Evolutionary conservation across 2,888 invertebrate genomes (phyloP).

Genomic region (Malacosoma neustria): DNA sequence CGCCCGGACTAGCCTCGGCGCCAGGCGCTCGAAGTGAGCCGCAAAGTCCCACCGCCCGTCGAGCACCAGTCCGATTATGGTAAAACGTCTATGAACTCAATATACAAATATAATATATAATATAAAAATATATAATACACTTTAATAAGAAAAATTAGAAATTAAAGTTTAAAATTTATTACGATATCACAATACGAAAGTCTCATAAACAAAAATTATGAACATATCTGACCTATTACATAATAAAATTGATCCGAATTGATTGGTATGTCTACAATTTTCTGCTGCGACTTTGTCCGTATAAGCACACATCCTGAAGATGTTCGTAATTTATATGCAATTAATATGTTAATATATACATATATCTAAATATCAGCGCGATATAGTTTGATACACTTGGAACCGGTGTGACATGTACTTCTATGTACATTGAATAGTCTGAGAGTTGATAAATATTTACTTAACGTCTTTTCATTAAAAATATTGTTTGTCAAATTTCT

Average conservation of each 20-base stretch:
- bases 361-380: conserved; percentile 21
- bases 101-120: too few relatives aligned
- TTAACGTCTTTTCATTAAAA: not conserved
- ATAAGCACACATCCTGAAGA: conserved; percentile 5
- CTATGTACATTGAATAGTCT: conserved; percentile 17
- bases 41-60: too few relatives aligned
- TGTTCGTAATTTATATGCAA: conserved; percentile 25
- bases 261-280: not conserved
- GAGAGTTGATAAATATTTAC: conserved; percentile 12
- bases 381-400: conserved; percentile 24
- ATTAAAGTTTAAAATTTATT: too few relatives aligned
- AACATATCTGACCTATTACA: not conserved
- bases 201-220: not conserved
- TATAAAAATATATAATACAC: too few relatives aligned
- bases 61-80: too few relatives aligned
- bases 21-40: too few relatives aligned
- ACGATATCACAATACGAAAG: not conserved
- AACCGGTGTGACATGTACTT: conserved; percentile 20
- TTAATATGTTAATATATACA: conserved; percentile 36
- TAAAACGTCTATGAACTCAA: too few relatives aligned
- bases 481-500: conserved; percentile 1
- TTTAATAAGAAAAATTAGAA: too few relatives aligned
- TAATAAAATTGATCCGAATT: not conserved
- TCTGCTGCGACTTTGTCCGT: not conserved
- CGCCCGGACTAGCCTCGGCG: too few relatives aligned